phyloP scores from a whole-genome alignment of 2,888 invertebrate species.

The Agonopterix heracliana region DNA sequence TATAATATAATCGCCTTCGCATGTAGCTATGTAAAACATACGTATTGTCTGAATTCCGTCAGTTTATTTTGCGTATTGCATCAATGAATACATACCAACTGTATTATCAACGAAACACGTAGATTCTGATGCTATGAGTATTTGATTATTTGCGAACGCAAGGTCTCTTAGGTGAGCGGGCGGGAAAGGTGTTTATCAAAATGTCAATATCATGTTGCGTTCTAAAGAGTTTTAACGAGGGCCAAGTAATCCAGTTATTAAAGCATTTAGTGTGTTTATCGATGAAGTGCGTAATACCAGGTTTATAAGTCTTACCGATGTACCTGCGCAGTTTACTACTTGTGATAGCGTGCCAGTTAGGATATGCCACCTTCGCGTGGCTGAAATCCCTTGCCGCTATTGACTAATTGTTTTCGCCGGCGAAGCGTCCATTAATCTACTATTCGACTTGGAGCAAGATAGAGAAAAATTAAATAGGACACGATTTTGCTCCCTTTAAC shows the following conservation, averaged over 20 bases:
- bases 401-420: no score
- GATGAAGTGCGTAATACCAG: no score
- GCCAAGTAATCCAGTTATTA: not conserved
- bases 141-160: slow-evolving; percentile 24
- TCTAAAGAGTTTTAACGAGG: slow-evolving; percentile 3
- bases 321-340: no score
- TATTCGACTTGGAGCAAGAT: no score
- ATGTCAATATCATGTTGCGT: slow-evolving; percentile 29
- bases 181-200: slow-evolving; percentile 26
- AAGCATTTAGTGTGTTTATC: not conserved
- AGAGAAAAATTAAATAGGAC: no score
- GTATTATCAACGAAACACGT: slow-evolving; percentile 18
- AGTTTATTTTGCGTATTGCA: slow-evolving; percentile 6
- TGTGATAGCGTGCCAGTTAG: no score
- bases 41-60: slow-evolving; percentile 1
- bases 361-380: no score
- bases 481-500: no score
- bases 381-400: no score
- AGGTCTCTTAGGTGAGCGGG: slow-evolving; percentile 32
- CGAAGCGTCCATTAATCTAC: no score
- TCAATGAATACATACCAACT: slow-evolving; percentile 10
- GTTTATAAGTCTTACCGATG: no score
- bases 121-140: not conserved
- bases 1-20: not conserved
- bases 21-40: slow-evolving; percentile 1